A percentile compares a stretch with the other conserved stretches of the same genome.
phyloP scores from a whole-genome alignment of 2,797 vertebrate species.

The Melanotaenia boesemani region DNA sequence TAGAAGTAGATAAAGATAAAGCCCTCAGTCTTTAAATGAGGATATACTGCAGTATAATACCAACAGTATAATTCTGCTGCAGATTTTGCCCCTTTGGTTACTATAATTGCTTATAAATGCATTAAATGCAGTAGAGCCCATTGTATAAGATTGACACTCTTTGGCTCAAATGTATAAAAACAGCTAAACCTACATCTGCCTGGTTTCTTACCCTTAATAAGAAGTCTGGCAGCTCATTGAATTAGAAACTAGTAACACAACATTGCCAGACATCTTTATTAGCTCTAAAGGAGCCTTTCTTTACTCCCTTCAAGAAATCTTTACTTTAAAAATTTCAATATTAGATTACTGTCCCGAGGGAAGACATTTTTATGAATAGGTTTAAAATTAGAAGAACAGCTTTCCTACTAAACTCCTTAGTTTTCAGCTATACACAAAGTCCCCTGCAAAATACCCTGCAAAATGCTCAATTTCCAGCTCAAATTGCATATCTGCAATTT shows the following conservation, averaged over 20 bases:
- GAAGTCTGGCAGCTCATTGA: background rate
- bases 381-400: conserved; percentile 30
- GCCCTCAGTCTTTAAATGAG: background rate
- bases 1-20: background rate
- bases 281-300: conserved; percentile 22
- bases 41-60: background rate
- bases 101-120: background rate
- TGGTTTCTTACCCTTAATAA: conserved; percentile 6
- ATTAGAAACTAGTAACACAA: conserved; percentile 18
- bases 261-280: conserved; percentile 30
- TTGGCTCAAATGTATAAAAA: background rate
- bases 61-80: conserved; percentile 2
- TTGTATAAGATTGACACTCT: background rate
- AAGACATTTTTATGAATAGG: conserved; percentile 36
- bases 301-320: conserved; percentile 36
- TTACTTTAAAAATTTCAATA: conserved; percentile 59
- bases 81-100: background rate
- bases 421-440: conserved; percentile 22
- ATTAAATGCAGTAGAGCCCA: background rate
- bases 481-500: conserved; percentile 37
- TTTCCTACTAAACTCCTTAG: conserved; percentile 16
- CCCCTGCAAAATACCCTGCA: conserved; percentile 9
- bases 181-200: background rate
- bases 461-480: conserved; percentile 20
- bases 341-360: conserved; percentile 37